These are phyloP conservation scores for Ferdinandea cuprea DNA, from an alignment of 2,888 invertebrate genomes.

Conservation along the genomic window DNA sequence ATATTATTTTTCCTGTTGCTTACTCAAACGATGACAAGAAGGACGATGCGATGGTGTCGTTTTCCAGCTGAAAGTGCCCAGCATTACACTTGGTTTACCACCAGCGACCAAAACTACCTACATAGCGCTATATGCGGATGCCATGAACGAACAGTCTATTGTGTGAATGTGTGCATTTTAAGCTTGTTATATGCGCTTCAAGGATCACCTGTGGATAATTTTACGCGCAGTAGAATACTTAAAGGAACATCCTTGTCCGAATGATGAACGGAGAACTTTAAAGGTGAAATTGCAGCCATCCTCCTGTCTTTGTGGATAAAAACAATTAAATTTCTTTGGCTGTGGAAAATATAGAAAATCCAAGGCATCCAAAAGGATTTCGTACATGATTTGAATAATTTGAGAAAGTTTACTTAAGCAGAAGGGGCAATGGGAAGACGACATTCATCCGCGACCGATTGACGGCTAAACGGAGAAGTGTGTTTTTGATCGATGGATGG, in stretches of 20 bases:
- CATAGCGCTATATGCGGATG: too few relatives aligned
- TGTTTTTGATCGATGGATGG: not conserved
- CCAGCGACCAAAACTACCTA: constrained; percentile 22
- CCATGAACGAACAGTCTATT: not conserved
- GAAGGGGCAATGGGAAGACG: constrained; percentile 55
- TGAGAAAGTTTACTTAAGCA: constrained; percentile 62
- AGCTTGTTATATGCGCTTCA: constrained; percentile 22
- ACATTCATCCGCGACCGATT: constrained; percentile 40
- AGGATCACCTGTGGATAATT: constrained; percentile 45
- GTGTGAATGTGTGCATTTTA: constrained; percentile 24
- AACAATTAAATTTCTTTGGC: constrained; percentile 54
- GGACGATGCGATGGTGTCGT: constrained; percentile 2
- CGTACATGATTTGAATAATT: constrained; percentile 59
- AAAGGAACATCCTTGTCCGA: not conserved
- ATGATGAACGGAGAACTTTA: constrained; percentile 5
- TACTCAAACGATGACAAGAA: constrained; percentile 16
- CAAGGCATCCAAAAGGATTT: constrained; percentile 64
- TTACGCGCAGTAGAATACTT: constrained; percentile 13
- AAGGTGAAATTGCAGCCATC: not conserved
- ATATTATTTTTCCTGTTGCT: not conserved
- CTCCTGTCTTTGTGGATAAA: constrained; percentile 42
- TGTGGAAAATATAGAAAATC: constrained; percentile 50
- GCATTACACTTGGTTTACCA: constrained; percentile 11
- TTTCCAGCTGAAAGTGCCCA: constrained; percentile 23
- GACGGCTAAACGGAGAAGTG: constrained; percentile 5